These are phyloP conservation scores for Nasonia longicornis DNA, from an alignment of 1,140 invertebrate species.

Conservation along the genomic window DNA sequence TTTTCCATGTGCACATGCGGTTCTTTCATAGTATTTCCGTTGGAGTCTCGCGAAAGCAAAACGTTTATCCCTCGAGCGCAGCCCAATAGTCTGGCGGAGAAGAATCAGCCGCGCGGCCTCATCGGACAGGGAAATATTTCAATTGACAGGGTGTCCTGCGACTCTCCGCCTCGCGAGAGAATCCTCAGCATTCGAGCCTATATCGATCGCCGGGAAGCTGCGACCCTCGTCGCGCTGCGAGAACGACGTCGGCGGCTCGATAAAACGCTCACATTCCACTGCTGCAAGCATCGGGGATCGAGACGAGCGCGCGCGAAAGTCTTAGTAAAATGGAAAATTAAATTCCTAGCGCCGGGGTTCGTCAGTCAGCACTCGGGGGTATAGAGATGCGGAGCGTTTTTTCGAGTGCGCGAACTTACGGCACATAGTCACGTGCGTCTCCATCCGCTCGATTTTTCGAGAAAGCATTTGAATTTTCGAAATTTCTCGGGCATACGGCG, in stretches of 20 bases:
- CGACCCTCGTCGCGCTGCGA: not conserved
- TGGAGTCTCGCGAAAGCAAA: not conserved
- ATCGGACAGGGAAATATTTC: constrained; percentile 18
- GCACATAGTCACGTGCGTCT: too few relatives aligned
- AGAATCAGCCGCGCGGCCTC: not conserved
- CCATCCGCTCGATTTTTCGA: not conserved
- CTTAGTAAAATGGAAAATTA: constrained; percentile 53
- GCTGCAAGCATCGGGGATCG: not conserved
- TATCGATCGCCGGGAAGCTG: constrained; percentile 1
- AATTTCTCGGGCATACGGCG: not conserved
- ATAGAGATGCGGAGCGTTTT: not conserved
- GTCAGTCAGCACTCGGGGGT: too few relatives aligned
- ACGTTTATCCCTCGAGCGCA: not conserved
- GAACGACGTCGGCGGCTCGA: not conserved
- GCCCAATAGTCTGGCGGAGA: too few relatives aligned
- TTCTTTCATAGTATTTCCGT: not conserved
- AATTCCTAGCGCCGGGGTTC: constrained; percentile 46
- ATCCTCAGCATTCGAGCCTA: constrained; percentile 15
- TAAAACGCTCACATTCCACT: constrained; percentile 5
- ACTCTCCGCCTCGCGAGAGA: not conserved
- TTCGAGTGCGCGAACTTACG: too few relatives aligned
- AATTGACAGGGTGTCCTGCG: not conserved
- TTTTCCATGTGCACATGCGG: not conserved
- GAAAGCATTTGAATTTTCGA: constrained; percentile 19
- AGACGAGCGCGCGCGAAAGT: constrained; percentile 17